phyloP scores from a whole-genome alignment of 2,888 invertebrate genomes.

The Scrobipalpa costella region DNA sequence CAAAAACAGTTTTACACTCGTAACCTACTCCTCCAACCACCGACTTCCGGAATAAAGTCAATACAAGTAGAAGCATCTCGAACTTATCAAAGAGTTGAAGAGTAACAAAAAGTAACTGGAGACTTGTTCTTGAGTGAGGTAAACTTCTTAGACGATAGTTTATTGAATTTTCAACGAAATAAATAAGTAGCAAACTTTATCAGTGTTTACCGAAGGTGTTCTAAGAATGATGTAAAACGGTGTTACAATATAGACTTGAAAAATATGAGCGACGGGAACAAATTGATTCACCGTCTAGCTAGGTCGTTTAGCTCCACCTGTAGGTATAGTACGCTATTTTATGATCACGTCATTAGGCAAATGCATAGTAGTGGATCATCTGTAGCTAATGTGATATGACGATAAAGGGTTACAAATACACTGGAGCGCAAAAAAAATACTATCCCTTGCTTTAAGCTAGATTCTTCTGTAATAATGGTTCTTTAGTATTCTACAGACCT shows the following conservation, averaged over 20 bases:
- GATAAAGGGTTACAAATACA: too few species aligned
- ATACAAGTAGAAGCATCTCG: not conserved
- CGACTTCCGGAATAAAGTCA: slow-evolving; percentile 7
- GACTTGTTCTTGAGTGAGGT: not conserved
- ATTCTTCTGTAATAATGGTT: too few species aligned
- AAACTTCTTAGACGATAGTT: slow-evolving; percentile 4
- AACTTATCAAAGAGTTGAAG: not conserved
- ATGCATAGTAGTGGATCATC: too few species aligned
- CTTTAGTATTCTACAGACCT: too few species aligned
- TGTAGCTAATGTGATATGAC: too few species aligned
- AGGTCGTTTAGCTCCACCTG: not conserved
- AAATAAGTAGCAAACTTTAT: slow-evolving; percentile 2
- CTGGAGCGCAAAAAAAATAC: too few species aligned
- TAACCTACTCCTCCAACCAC: not conserved
- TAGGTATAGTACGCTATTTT: too few species aligned
- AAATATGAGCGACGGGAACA: not conserved
- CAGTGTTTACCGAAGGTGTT: not conserved
- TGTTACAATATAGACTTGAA: not conserved
- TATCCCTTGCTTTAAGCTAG: too few species aligned
- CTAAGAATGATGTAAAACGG: not conserved
- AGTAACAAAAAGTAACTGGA: slow-evolving; percentile 1
- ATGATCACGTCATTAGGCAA: too few species aligned
- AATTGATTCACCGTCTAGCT: not conserved
- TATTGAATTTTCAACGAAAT: not conserved
- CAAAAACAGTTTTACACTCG: not conserved